Percentiles rank a stretch among this genome's conserved stretches.
Conservation (phyloP, 2,113 vertebrate genomes). For the Nyctereutes procyonoides region DNA sequence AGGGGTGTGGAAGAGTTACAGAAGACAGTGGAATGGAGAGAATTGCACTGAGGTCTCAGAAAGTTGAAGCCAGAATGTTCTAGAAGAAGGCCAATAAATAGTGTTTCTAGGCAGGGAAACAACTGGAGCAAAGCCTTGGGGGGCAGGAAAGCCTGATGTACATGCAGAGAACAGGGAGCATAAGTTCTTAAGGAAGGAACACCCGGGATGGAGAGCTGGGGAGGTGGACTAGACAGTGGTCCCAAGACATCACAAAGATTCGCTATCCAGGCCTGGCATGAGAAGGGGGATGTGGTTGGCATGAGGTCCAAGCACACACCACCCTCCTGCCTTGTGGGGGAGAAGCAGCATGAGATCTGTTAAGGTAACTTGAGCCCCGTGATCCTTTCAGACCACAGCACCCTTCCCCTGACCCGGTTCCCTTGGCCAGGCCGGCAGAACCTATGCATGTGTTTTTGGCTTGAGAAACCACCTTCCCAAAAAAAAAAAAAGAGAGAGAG, state of each 20-base stretch:
- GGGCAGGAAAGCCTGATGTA: background rate
- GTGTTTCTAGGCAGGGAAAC: background rate
- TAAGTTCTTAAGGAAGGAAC: background rate
- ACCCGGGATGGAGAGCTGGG: fast-evolving
- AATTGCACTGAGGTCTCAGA: background rate
- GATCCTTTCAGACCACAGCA: background rate
- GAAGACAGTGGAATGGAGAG: background rate
- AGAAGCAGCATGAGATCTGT: background rate
- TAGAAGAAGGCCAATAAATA: background rate
- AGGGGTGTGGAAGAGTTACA: background rate
- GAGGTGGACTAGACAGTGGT: background rate
- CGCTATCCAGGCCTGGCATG: background rate
- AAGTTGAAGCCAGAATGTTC: background rate
- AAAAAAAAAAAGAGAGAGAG: too few relatives aligned
- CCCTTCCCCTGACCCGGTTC: background rate
- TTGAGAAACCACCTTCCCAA: background rate
- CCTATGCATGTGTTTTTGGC: fast-evolving
- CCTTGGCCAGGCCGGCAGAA: background rate
- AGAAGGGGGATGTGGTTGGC: background rate
- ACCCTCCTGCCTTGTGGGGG: background rate
- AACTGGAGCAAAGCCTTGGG: background rate
- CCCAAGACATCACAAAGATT: background rate
- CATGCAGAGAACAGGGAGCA: background rate
- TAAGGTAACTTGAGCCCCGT: background rate
- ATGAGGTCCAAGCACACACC: too few relatives aligned